These are phyloP conservation scores for Sula dactylatra DNA, from an alignment of 2,113 vertebrate genomes.

Conservation along the genomic window DNA sequence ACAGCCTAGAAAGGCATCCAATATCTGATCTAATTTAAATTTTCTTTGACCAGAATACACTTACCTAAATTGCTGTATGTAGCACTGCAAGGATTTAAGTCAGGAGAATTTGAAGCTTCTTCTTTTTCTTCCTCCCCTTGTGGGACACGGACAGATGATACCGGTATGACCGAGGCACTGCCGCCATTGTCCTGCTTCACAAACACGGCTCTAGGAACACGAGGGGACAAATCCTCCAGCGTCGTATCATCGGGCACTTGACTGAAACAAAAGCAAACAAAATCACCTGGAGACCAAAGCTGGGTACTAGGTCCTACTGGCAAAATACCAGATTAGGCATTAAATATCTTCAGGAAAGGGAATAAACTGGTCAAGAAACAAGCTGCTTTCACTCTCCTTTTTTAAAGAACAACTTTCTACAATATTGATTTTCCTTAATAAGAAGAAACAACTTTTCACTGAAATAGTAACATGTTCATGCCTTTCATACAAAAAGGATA, in stretches of 20 bases:
- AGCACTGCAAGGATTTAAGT: constrained; percentile 85
- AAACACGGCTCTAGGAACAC: constrained; percentile 48
- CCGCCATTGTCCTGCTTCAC: constrained; percentile 65
- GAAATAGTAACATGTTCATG: neutral
- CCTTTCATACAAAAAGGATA: neutral
- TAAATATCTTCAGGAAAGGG: neutral
- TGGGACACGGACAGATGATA: constrained; percentile 47
- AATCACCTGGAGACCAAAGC: neutral
- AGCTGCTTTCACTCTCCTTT: neutral
- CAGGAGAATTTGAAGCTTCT: constrained; percentile 73
- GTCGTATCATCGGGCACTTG: constrained; percentile 75
- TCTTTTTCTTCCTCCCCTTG: constrained; percentile 77
- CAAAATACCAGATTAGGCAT: neutral
- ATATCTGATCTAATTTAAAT: too few species aligned
- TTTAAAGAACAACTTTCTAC: neutral
- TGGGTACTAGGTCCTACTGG: neutral
- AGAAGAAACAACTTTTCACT: neutral
- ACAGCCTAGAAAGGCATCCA: neutral
- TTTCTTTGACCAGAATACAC: neutral
- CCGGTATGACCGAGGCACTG: constrained; percentile 49
- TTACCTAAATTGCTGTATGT: constrained; percentile 96
- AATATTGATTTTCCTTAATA: neutral
- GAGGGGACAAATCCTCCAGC: constrained; percentile 68
- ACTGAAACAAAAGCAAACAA: constrained; percentile 76
- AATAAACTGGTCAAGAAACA: neutral